phyloP scores from a whole-genome alignment of 2,888 invertebrate species.

The Leucophenga montana region DNA sequence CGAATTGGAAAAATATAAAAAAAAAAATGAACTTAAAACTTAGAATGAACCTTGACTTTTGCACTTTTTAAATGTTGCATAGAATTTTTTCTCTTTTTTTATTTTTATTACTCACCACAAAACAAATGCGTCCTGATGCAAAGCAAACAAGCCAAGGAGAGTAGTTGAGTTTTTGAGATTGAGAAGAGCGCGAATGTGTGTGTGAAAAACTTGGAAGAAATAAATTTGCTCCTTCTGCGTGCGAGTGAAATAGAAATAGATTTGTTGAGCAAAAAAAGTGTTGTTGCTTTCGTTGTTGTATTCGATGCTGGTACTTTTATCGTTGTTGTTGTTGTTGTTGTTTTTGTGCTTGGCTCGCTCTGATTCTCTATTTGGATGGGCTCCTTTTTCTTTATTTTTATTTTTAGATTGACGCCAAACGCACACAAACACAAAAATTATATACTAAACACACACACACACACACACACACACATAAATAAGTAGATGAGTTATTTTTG shows the following conservation, averaged over 20 bases:
- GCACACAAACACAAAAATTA: conserved; percentile 45
- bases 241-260: not conserved
- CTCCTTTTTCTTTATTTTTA: conserved; percentile 27
- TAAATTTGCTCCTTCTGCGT: not conserved
- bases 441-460: not conserved
- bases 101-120: conserved; percentile 15
- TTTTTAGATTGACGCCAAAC: conserved; percentile 28
- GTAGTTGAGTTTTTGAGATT: not conserved
- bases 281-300: conserved; percentile 18
- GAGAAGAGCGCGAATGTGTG: not conserved
- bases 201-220: not conserved
- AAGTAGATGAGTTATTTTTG: conserved; percentile 19
- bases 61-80: conserved; percentile 57
- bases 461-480: conserved; percentile 46
- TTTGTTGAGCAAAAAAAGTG: conserved; percentile 39
- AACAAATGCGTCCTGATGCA: conserved; percentile 7
- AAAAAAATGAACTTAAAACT: conserved; percentile 27
- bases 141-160: not conserved
- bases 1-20: conserved; percentile 62
- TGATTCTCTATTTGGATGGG: not conserved
- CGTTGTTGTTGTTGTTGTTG: conserved; percentile 11
- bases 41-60: conserved; percentile 61
- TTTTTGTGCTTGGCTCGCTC: conserved; percentile 30
- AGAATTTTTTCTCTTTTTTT: not conserved
- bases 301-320: conserved; percentile 52